Base-by-base conservation (phyloP, 1,140 invertebrate genomes). In the Holcopasites calliopsidis region DNA sequence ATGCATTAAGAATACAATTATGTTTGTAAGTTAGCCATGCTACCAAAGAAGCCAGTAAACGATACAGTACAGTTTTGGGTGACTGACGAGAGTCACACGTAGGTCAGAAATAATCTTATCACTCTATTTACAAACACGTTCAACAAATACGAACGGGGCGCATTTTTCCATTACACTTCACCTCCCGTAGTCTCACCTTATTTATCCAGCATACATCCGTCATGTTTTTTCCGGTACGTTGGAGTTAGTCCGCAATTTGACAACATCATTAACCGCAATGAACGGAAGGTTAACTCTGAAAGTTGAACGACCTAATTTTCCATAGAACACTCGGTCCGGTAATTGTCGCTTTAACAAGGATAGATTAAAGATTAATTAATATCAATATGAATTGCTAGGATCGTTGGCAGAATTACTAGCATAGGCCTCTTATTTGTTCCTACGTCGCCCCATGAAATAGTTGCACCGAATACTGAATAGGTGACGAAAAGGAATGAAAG, bases 251-350 rank as follows among this genome's bases (percentile, higher is more conserved):
- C 26, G 16, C n/a, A 16, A 57, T 65, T 73, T 66, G 40, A 21
- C 1, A 4, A n/a, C 8, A 31, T 23, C 23, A 68, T 81, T 70
- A 44, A 82, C 40, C 40, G 18, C 28, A 82, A 77, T 82, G 58
- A 69, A 69, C 3, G 49, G 31, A 28, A 60, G 61, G 31, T 82
- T 77, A 82, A 81, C 16, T 52, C 0, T 33, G 23, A 71, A 76
- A 50, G 62, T 76, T 77, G 64, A 82, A 82, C 21, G 79, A 80
- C 73, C 79, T 33, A 70, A 66, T 74, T 74, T 66, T 42, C 35
- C 44, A n/a, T 26, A 13, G 60, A 35, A 52, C 42, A 38, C 47
- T 16, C 33, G 21, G 2, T 38, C 49, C n/a, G 7, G 26, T 76
- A 76, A 76, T 76, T 76, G 54, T 28, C 38, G 74, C 47, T 6